Evolutionary conservation across 92 coral and sea anemone genomes (phyloP), one percentile per base, ranked within the genome.

Genomic region (Muricea muricata): DNA sequence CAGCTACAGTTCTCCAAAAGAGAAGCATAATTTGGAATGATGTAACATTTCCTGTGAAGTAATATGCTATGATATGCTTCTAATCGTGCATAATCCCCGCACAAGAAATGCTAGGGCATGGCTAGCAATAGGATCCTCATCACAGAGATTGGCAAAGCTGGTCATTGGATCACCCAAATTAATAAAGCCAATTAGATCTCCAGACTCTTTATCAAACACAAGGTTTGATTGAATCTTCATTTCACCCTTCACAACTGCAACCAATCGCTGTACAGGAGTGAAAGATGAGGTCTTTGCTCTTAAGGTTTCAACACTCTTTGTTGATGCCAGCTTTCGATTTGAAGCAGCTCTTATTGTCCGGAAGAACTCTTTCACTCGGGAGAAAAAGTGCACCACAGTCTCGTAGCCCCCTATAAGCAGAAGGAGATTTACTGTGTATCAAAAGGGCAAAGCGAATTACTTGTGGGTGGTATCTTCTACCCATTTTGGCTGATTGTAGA

Each of bases 91-190:
- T 21, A 87, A 67, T 28, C 91, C 94, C 54, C 91, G 30, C 21
- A 91, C 89, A 29, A 91, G 81, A 75, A 91, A 91, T 50, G 80
- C 88, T 14, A 88, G 47, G 67, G 91, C 91, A 84, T 91, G 90
- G 28, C 91, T 47, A 7, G 94, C 91, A 50, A 88, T 84, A 35
- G 23, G 55, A 73, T 91, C 90, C 28, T 54, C 83, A 75, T 88
- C 74, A 42, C 58, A 77, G 28, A 88, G 56, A 47, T 75, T 84
- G 31, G 83, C 91, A 88, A 75, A 91, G 87, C 86, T 91, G 25
- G 89, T 52, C 24, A 88, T 89, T 29, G 81, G 92, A 41, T 91
- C 88, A n/a, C 94, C 94, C 60, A 91, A 82, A 48, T 91, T 91
- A 14, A 86, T 73, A 56, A 84, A 91, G 11, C 93, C 90, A 60